A percentile compares a stretch with the other conserved stretches of the same genome.
These are phyloP conservation scores for Echeneis naucrates DNA, from an alignment of 2,797 vertebrate genomes.

Conservation along the genomic window DNA sequence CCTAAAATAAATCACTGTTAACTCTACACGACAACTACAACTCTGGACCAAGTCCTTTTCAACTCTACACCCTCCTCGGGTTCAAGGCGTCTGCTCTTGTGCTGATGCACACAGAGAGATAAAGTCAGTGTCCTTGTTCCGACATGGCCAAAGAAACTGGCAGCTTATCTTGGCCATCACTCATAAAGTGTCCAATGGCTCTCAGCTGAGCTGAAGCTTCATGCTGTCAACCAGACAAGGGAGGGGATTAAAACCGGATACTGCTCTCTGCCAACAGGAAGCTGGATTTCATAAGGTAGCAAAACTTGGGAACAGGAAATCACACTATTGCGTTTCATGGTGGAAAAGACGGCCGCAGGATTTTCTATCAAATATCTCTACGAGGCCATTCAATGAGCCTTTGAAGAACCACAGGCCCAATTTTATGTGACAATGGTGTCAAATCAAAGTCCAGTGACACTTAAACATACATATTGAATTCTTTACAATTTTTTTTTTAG, in stretches of 20 bases:
- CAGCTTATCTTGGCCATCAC: constrained; percentile 72
- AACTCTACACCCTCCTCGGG: constrained; percentile 46
- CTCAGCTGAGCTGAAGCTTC: constrained; percentile 25
- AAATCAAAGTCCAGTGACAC: no score
- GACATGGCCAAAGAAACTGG: constrained; percentile 51
- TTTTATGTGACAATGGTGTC: not conserved
- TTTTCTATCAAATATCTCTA: not conserved
- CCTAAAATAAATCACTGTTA: constrained; percentile 60
- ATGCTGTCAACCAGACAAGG: constrained; percentile 35
- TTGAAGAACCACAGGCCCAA: not conserved
- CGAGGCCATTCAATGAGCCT: not conserved
- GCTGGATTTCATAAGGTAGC: constrained; percentile 46
- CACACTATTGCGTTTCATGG: constrained; percentile 37
- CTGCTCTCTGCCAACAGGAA: constrained; percentile 55
- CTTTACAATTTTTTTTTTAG: not conserved
- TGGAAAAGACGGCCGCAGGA: not conserved
- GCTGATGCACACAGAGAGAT: constrained; percentile 59
- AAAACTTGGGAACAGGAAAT: constrained; percentile 51
- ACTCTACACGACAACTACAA: constrained; percentile 68
- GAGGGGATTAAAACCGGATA: constrained; percentile 39
- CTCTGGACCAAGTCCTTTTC: constrained; percentile 58
- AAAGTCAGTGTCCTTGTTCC: constrained; percentile 55
- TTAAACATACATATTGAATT: not conserved
- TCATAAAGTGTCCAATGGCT: constrained; percentile 72
- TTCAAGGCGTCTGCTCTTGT: constrained; percentile 48